Conservation (phyloP, 1,140 invertebrate species). For the Lepidurus arcticus region DNA sequence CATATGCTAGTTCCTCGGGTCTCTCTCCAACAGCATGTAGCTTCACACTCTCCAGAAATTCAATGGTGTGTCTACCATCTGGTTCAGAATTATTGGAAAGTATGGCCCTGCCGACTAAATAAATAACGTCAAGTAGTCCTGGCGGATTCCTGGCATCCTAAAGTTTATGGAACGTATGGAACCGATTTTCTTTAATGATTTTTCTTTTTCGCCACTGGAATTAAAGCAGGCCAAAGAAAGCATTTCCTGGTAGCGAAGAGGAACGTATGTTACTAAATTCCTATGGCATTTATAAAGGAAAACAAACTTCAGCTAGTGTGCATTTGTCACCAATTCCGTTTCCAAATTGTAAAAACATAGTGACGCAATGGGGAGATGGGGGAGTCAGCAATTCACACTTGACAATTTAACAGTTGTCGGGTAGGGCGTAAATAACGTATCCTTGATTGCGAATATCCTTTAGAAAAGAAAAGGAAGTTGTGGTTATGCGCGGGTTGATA, state of each 20-base stretch:
- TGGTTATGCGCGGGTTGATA: background rate
- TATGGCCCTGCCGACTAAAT: background rate
- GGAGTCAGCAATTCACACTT: background rate
- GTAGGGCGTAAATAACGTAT: background rate
- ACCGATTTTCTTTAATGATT: background rate
- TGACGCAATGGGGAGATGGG: background rate
- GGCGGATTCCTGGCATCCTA: background rate
- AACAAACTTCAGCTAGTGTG: background rate
- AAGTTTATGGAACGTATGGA: background rate
- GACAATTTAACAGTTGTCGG: background rate
- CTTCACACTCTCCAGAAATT: background rate
- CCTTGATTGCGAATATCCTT: background rate
- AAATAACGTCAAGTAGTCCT: slow-evolving; percentile 15
- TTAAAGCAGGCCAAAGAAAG: slow-evolving; percentile 1
- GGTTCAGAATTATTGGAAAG: background rate
- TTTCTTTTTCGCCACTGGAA: background rate
- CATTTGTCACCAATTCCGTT: background rate
- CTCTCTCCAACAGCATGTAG: background rate
- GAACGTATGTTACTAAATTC: background rate
- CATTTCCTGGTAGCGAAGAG: background rate
- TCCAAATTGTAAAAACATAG: background rate
- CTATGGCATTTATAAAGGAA: background rate
- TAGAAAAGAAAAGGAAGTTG: background rate
- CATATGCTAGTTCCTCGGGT: background rate
- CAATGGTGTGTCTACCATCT: background rate